Evolutionary conservation across 2,113 vertebrate genomes (phyloP), one percentile per base, ranked within the genome.

Genomic region (Megaceryle maxima): DNA sequence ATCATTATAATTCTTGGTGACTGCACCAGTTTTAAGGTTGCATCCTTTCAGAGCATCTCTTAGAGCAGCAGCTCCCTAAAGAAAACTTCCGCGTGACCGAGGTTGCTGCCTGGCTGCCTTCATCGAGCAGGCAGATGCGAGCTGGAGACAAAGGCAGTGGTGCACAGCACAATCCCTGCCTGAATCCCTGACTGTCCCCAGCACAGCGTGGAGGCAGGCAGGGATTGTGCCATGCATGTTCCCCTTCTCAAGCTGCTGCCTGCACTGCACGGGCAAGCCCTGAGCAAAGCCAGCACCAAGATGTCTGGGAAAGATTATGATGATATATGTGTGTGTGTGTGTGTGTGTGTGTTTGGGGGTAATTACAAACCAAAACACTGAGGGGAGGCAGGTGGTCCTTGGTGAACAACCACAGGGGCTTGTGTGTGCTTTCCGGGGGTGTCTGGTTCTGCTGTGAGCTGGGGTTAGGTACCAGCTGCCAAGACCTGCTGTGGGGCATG

Each of bases 141-240:
- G 59, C 44, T 11, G 7, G 68, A 94, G 80, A 95, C 92, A 96
- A 97, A 95, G 73, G 88, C 92, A 66, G 21, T 25, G 55, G 82
- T 44, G 70, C 87, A 69, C 48, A 53, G 69, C 20, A 2, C 63
- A 56, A 0, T 28, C 69, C 81, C 59, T 68, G 91, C 66, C 79
- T 57, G 56, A 17, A 31, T 57, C 37, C 41, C 4, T 6, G 11
- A 29, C 19, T 29, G 62, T 9, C 64, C 35, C 59, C 22, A 6
- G 31, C 33, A 2, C 5, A 2, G 66, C 5, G 13, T 31, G 29
- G 53, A 81, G 35, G 18, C 48, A 72, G 39, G 48, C 74, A 41
- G 75, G 53, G 62, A 22, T 19, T 13, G 37, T 2, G 7, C 35
- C 53, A 37, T 63, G 62, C 57, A 24, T 44, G 25, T 56, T 80